These are phyloP conservation scores for Tragelaphus buxtoni DNA, from an alignment of 2,113 vertebrate genomes.

Conservation along the genomic window DNA sequence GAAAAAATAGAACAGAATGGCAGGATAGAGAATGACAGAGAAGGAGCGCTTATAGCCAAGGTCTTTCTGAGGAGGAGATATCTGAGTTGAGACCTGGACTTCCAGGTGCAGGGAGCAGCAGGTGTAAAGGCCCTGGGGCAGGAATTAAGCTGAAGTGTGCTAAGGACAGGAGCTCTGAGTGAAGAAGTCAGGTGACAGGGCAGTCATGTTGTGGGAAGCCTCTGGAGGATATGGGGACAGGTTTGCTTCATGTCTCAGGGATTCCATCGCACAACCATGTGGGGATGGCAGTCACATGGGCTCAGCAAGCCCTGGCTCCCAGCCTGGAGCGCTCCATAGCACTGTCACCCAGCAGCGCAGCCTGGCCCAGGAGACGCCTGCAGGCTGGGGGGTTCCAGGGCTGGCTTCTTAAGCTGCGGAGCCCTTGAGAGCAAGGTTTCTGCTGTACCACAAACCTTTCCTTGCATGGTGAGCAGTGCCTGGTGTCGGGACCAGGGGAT, in stretches of 20 bases:
- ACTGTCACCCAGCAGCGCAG: neutral
- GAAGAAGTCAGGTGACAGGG: neutral
- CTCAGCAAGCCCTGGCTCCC: neutral
- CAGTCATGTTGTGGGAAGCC: neutral
- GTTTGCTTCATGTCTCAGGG: neutral
- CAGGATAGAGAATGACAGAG: too few relatives aligned
- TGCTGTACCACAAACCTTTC: fast-evolving
- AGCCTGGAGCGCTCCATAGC: neutral
- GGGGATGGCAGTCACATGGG: neutral
- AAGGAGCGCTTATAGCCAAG: neutral
- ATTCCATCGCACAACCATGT: neutral
- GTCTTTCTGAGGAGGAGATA: neutral
- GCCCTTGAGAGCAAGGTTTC: neutral
- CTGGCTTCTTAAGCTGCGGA: neutral
- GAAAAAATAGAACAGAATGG: neutral
- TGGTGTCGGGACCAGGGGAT: neutral
- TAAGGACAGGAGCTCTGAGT: neutral
- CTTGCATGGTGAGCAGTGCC: neutral
- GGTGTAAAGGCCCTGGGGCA: conserved; percentile 26
- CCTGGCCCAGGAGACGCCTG: neutral
- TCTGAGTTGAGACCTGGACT: neutral
- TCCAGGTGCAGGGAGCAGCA: neutral
- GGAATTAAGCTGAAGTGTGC: neutral
- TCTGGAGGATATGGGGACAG: neutral
- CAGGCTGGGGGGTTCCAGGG: neutral